Percentiles rank a stretch among this genome's conserved stretches.
Conservation (phyloP, 2,113 vertebrate species). For the Muntiacus reevesi region DNA sequence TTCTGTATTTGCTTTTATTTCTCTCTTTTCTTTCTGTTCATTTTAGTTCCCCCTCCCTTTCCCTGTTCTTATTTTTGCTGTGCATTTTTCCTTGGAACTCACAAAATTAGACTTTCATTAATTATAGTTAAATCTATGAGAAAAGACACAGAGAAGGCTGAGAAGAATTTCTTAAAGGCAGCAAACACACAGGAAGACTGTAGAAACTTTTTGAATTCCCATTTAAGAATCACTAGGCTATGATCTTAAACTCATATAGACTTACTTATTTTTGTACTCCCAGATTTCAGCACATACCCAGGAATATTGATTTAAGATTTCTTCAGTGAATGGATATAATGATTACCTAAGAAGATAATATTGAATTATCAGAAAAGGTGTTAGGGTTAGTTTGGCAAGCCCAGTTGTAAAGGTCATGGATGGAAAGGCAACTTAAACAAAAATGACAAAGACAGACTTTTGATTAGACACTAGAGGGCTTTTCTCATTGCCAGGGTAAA, state of each 20-base stretch:
- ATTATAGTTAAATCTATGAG: background rate
- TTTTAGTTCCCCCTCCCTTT: background rate
- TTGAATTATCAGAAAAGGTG: background rate
- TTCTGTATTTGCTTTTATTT: background rate
- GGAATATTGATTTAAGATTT: background rate
- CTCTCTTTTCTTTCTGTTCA: background rate
- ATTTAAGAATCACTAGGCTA: background rate
- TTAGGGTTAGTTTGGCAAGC: background rate
- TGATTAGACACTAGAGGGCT: background rate
- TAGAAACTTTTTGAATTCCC: background rate
- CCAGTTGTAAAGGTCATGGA: background rate
- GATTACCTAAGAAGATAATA: background rate
- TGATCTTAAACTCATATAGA: background rate
- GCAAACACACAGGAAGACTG: background rate
- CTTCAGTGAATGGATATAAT: background rate
- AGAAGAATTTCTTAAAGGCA: background rate
- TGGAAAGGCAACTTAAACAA: background rate
- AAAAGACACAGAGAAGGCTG: background rate
- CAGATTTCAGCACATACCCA: background rate
- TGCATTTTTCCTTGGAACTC: background rate
- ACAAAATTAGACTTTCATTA: background rate
- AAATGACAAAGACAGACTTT: background rate
- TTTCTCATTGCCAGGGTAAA: background rate
- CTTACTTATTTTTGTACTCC: background rate
- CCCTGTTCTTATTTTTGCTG: background rate